phyloP scores from a whole-genome alignment of 2,888 invertebrate species.

The Leptinotarsa peninsularis region DNA sequence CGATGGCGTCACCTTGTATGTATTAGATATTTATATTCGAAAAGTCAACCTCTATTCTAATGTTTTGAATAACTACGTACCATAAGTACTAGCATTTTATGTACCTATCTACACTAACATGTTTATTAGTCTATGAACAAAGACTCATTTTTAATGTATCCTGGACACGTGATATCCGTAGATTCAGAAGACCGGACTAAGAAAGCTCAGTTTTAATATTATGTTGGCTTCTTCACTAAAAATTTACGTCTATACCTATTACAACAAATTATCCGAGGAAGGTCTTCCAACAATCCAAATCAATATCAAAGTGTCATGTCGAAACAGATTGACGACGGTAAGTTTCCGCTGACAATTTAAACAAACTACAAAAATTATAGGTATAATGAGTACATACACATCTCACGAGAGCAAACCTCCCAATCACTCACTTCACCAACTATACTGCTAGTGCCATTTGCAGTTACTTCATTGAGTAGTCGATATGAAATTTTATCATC shows the following conservation, averaged over 20 bases:
- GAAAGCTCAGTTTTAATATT: background rate
- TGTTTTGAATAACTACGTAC: no score
- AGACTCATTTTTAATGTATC: no score
- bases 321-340: background rate
- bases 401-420: conserved; percentile 57
- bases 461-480: conserved; percentile 27
- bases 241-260: no score
- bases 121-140: no score
- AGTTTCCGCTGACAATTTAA: background rate
- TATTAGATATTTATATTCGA: no score
- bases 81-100: no score
- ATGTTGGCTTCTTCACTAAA: background rate
- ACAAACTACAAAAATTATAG: background rate
- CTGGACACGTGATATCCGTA: no score
- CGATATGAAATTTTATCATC: conserved; percentile 51
- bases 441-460: conserved; percentile 27
- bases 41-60: no score
- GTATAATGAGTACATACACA: conserved; percentile 56
- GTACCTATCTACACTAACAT: no score
- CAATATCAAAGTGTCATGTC: background rate
- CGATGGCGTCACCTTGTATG: no score
- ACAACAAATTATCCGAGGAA: no score
- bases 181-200: no score
- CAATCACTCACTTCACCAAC: conserved; percentile 36
- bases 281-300: background rate